Percentiles rank a stretch among this genome's conserved stretches.
Conservation (phyloP, 1,140 invertebrate species). For the Heliothis virescens region DNA sequence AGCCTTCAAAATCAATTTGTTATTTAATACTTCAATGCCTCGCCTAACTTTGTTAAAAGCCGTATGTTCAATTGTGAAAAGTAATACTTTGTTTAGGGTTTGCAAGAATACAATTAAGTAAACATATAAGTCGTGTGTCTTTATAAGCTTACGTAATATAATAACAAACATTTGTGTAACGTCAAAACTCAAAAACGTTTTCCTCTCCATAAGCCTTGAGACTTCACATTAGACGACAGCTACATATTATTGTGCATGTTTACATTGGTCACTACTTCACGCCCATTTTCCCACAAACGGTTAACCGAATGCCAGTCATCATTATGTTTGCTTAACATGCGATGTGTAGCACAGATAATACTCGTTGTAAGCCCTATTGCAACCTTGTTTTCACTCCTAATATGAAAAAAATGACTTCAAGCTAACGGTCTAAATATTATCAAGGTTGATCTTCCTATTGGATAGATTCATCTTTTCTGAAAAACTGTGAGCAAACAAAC, state of each 20-base stretch:
- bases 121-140: not conserved
- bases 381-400: too few relatives aligned
- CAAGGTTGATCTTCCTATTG: too few relatives aligned
- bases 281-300: conserved; percentile 8
- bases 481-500: too few relatives aligned
- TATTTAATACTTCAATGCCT: not conserved
- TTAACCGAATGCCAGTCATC: conserved; percentile 15
- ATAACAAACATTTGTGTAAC: not conserved
- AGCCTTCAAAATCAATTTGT: conserved; percentile 6
- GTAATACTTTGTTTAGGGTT: not conserved
- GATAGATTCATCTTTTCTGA: too few relatives aligned
- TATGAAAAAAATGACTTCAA: too few relatives aligned
- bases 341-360: not conserved
- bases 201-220: conserved; percentile 12
- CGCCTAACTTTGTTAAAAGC: not conserved
- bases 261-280: conserved; percentile 23
- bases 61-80: not conserved
- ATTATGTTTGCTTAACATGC: conserved; percentile 11
- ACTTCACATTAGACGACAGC: conserved; percentile 14
- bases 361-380: not conserved
- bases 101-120: conserved; percentile 11
- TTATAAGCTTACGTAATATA: conserved; percentile 9
- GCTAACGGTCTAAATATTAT: too few relatives aligned
- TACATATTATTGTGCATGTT: conserved; percentile 11
- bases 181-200: conserved; percentile 6